Percentiles rank a stretch among this genome's conserved stretches.
These are phyloP conservation scores for Polymixis flavicincta DNA, from an alignment of 2,888 invertebrate species.

Conservation along the genomic window DNA sequence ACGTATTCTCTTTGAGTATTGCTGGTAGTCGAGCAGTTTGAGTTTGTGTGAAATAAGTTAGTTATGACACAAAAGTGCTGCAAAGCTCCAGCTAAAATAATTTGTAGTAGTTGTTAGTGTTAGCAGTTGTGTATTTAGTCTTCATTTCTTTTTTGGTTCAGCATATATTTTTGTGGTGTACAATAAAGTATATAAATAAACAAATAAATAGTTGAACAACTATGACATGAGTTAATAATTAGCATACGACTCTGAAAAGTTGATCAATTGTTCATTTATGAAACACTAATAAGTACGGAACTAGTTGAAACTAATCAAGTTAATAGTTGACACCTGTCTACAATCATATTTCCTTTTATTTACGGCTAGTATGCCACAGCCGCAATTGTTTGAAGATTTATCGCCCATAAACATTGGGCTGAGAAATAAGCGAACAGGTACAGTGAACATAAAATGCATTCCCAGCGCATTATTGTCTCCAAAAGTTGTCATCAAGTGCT, in stretches of 20 bases:
- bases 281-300: neutral
- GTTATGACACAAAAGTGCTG: neutral
- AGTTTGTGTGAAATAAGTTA: neutral
- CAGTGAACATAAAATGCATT: slow-evolving; percentile 60
- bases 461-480: slow-evolving; percentile 56
- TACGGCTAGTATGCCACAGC: slow-evolving; percentile 43
- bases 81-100: neutral
- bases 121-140: no score
- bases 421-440: slow-evolving; percentile 62
- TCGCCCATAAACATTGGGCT: slow-evolving; percentile 61
- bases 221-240: no score
- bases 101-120: no score
- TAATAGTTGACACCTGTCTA: neutral
- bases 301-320: slow-evolving; percentile 19
- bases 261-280: no score
- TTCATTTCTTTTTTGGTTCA: no score
- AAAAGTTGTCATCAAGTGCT: slow-evolving; percentile 59
- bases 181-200: no score
- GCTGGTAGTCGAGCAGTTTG: neutral
- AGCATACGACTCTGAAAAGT: no score
- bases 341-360: slow-evolving; percentile 13
- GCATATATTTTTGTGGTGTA: no score
- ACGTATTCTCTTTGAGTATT: slow-evolving; percentile 2
- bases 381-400: slow-evolving; percentile 67
- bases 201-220: no score